Evolutionary conservation across 2,113 vertebrate genomes (phyloP).

Genomic region (Ameiurus melas): DNA sequence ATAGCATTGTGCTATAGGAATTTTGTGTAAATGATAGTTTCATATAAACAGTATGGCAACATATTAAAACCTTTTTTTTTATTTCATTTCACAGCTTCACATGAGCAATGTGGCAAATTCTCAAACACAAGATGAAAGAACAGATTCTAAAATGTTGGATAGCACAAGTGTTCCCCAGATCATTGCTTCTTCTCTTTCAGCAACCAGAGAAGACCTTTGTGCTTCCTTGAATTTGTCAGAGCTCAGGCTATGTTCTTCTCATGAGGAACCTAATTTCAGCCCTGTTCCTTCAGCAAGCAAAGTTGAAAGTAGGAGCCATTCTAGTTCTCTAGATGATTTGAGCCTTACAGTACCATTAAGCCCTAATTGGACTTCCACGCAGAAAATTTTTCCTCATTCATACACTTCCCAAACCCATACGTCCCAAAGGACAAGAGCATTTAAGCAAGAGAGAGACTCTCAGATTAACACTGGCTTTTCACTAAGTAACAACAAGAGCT

Average conservation of each 20-base stretch:
- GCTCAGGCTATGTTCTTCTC: conserved; percentile 37
- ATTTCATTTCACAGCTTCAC: conserved; percentile 21
- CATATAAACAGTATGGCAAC: neutral
- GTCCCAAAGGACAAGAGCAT: conserved; percentile 37
- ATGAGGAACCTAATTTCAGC: conserved; percentile 3
- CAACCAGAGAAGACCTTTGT: conserved; percentile 42
- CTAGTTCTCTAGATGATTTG: conserved; percentile 53
- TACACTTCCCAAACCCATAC: conserved; percentile 42
- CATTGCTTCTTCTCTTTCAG: conserved; percentile 35
- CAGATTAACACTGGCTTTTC: conserved; percentile 12
- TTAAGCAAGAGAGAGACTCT: neutral
- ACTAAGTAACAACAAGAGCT: conserved; percentile 27
- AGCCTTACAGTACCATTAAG: conserved; percentile 55
- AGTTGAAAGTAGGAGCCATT: conserved; percentile 53
- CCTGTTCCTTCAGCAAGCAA: conserved; percentile 19
- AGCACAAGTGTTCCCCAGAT: conserved; percentile 18
- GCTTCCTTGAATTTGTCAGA: conserved; percentile 51
- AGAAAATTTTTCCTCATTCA: conserved; percentile 46
- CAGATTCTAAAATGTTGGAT: conserved; percentile 26
- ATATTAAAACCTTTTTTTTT: neutral
- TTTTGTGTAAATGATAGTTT: neutral
- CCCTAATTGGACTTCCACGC: conserved; percentile 62
- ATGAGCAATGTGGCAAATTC: conserved; percentile 39
- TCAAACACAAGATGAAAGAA: conserved; percentile 14
- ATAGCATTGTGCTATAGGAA: neutral